Conservation (phyloP, 2,113 vertebrate species). For the Pomatorhinus ruficollis region DNA sequence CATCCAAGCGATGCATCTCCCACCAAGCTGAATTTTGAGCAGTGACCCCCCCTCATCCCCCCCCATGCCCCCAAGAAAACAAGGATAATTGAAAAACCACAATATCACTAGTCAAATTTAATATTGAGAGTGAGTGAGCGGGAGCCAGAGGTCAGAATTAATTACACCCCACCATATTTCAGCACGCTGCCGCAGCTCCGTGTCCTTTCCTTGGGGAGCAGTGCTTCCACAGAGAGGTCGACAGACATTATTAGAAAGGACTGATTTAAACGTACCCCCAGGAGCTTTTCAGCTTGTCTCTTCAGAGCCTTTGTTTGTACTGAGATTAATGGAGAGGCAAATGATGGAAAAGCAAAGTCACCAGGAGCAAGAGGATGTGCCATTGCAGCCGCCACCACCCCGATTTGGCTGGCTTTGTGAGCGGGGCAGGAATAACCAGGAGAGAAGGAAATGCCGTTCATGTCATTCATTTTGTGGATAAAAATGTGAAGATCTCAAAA, state of each 20-base stretch:
- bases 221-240: constrained; percentile 52
- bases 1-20: not conserved
- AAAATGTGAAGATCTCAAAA: not conserved
- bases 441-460: not conserved
- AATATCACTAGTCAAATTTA: constrained; percentile 70
- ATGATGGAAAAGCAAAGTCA: constrained; percentile 48
- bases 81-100: constrained; percentile 65
- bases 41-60: not conserved
- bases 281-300: constrained; percentile 74
- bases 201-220: constrained; percentile 68
- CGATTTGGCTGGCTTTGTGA: not conserved
- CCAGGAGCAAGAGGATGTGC: constrained; percentile 39
- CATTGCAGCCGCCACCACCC: not conserved
- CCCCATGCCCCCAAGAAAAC: constrained; percentile 47
- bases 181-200: constrained; percentile 2
- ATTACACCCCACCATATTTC: constrained; percentile 70
- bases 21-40: not conserved
- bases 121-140: constrained; percentile 60
- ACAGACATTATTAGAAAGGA: constrained; percentile 69
- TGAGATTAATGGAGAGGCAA: constrained; percentile 72
- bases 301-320: constrained; percentile 72
- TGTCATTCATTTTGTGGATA: not conserved
- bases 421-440: not conserved
- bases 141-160: constrained; percentile 75
- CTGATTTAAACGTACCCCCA: constrained; percentile 75